phyloP scores from a whole-genome alignment of 2,888 invertebrate species.

The Caenorhabditis sp. region DNA sequence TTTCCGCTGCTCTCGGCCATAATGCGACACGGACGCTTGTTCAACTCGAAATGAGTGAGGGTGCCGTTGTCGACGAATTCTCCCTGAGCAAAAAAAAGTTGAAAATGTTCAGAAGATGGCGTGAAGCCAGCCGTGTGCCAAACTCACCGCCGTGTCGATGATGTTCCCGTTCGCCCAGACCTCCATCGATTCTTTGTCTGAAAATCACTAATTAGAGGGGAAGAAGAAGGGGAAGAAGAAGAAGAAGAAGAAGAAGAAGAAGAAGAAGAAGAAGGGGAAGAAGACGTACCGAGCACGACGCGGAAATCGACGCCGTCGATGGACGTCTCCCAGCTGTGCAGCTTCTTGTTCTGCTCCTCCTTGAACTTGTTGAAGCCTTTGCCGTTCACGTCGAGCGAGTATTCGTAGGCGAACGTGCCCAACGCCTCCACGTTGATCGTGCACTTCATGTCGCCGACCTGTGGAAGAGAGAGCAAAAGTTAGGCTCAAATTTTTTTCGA shows the following conservation, averaged over 20 bases:
- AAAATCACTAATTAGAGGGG: slow-evolving; percentile 77
- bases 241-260: too few species aligned
- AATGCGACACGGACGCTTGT: slow-evolving; percentile 77
- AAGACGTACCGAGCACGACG: slow-evolving; percentile 86
- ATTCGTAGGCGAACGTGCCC: slow-evolving; percentile 87
- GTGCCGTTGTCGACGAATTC: slow-evolving; percentile 90
- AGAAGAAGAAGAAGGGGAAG: too few species aligned
- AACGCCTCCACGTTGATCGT: slow-evolving; percentile 82
- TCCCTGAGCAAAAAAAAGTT: too few species aligned
- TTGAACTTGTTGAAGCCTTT: slow-evolving; percentile 87
- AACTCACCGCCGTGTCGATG: slow-evolving; percentile 84
- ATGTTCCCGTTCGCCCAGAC: slow-evolving; percentile 87
- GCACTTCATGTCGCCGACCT: slow-evolving; percentile 61
- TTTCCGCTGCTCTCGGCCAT: slow-evolving; percentile 59
- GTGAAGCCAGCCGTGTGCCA: too few species aligned
- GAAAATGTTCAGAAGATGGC: too few species aligned
- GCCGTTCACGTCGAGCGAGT: slow-evolving; percentile 87
- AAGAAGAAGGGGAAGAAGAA: too few species aligned
- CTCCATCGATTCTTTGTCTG: slow-evolving; percentile 86
- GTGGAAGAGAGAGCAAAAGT: neutral
- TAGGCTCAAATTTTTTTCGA: neutral
- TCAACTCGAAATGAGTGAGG: slow-evolving; percentile 86
- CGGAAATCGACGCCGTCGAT: slow-evolving; percentile 81
- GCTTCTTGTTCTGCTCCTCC: slow-evolving; percentile 86
- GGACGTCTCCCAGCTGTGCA: slow-evolving; percentile 86